These are phyloP conservation scores for Dendrolimus kikuchii DNA, from an alignment of 1,140 invertebrate species.

Conservation along the genomic window DNA sequence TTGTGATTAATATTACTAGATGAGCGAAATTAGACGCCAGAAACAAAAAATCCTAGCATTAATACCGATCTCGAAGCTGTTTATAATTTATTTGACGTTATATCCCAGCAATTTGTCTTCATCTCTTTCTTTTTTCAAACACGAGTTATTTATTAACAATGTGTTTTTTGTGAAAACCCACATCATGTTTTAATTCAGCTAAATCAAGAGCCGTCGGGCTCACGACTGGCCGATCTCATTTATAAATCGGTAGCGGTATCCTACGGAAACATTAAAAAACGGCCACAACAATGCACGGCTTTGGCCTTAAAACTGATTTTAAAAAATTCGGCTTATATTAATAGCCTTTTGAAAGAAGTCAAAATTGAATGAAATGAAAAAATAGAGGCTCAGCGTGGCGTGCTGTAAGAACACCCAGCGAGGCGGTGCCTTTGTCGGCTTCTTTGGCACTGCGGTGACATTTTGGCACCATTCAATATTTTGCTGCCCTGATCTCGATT, in stretches of 20 bases:
- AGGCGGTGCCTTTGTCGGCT: conserved; percentile 64
- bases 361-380: conserved; percentile 71
- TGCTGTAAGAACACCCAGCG: conserved; percentile 62
- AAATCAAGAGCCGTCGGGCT: conserved; percentile 51
- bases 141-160: conserved; percentile 54
- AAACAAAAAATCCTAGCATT: no score
- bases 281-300: conserved; percentile 53
- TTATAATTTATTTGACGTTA: conserved; percentile 44
- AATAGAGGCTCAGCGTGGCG: conserved; percentile 52
- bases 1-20: no score
- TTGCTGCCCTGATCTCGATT: conserved; percentile 65
- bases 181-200: conserved; percentile 60
- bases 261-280: conserved; percentile 70
- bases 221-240: conserved; percentile 44
- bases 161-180: conserved; percentile 54
- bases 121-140: conserved; percentile 48
- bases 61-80: conserved; percentile 21
- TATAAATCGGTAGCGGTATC: conserved; percentile 68
- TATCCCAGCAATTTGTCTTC: conserved; percentile 56
- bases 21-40: no score
- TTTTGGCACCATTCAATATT: conserved; percentile 72
- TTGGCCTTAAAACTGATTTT: conserved; percentile 56
- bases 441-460: conserved; percentile 64
- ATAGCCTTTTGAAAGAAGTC: conserved; percentile 70
- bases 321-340: conserved; percentile 70